Conservation (phyloP, 2,888 invertebrate species). For the Cosmia pyralina region DNA sequence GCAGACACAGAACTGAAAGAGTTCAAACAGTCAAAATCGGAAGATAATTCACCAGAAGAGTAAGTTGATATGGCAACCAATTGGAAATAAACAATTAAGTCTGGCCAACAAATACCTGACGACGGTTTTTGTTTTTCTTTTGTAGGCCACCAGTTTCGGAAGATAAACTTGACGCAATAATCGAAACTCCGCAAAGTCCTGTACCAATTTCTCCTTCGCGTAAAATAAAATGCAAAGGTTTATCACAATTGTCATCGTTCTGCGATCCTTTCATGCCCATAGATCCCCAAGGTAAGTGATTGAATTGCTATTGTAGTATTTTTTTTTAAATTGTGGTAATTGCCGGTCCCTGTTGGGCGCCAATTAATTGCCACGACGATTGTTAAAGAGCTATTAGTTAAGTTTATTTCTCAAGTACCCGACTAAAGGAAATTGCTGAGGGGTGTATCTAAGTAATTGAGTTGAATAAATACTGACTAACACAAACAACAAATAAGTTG, state of each 20-base stretch:
- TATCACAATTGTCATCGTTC: constrained; percentile 69
- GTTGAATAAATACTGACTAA: constrained; percentile 12
- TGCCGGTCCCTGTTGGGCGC: constrained; percentile 69
- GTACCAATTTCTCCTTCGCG: constrained; percentile 79
- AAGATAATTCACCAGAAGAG: constrained; percentile 66
- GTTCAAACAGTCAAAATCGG: constrained; percentile 67
- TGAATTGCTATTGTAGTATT: constrained; percentile 30
- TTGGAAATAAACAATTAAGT: constrained; percentile 6
- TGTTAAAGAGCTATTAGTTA: constrained; percentile 57
- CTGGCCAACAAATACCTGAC: background rate
- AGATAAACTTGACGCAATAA: constrained; percentile 63
- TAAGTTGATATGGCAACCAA: constrained; percentile 49
- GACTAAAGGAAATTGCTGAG: constrained; percentile 29
- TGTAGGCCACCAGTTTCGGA: constrained; percentile 63
- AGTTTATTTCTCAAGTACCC: constrained; percentile 27
- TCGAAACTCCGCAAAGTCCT: constrained; percentile 83
- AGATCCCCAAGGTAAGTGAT: constrained; percentile 90
- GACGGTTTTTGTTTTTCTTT: constrained; percentile 13
- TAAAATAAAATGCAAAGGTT: constrained; percentile 72
- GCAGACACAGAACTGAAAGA: constrained; percentile 76
- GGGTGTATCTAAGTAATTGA: constrained; percentile 35
- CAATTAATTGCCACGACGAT: constrained; percentile 64
- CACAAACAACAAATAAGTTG: background rate
- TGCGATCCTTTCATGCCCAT: constrained; percentile 84
- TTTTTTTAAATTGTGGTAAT: constrained; percentile 54